A percentile compares a stretch with the other conserved stretches of the same genome.
Evolutionary conservation across 1,140 invertebrate genomes (phyloP).

Genomic region (Archegozetes longisetosus): DNA sequence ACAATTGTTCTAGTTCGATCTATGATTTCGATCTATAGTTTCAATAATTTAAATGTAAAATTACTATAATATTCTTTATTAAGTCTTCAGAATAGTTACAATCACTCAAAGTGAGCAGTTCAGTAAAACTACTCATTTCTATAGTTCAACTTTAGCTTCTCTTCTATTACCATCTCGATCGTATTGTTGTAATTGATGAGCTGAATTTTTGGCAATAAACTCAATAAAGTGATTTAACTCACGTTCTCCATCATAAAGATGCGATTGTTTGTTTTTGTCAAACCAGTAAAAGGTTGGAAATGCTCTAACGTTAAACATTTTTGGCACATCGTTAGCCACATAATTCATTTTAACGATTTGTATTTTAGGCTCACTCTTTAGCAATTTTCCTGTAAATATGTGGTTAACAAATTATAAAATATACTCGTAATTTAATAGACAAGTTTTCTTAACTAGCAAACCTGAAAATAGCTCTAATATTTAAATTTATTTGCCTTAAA

Average conservation of each 20-base stretch:
- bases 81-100: no score
- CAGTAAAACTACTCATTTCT: no score
- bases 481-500: no score
- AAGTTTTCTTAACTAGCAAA: no score
- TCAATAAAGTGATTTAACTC: slow-evolving; percentile 89
- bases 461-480: no score
- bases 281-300: slow-evolving; percentile 96
- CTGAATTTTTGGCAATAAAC: slow-evolving; percentile 84
- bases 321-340: slow-evolving; percentile 91
- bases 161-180: slow-evolving; percentile 75
- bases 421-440: no score
- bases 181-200: slow-evolving; percentile 67
- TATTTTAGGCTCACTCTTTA: slow-evolving; percentile 64
- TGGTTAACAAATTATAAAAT: not conserved
- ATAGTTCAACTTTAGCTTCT: slow-evolving; percentile 45
- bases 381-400: slow-evolving; percentile 22
- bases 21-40: no score
- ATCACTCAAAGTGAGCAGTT: no score
- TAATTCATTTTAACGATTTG: slow-evolving; percentile 95
- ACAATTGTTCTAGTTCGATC: no score
- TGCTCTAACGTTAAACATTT: slow-evolving; percentile 73
- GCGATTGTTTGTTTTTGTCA: slow-evolving; percentile 64
- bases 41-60: no score
- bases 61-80: no score
- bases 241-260: slow-evolving; percentile 83